These are phyloP conservation scores for Argya squamiceps DNA, from an alignment of 2,797 vertebrate species.

Conservation along the genomic window DNA sequence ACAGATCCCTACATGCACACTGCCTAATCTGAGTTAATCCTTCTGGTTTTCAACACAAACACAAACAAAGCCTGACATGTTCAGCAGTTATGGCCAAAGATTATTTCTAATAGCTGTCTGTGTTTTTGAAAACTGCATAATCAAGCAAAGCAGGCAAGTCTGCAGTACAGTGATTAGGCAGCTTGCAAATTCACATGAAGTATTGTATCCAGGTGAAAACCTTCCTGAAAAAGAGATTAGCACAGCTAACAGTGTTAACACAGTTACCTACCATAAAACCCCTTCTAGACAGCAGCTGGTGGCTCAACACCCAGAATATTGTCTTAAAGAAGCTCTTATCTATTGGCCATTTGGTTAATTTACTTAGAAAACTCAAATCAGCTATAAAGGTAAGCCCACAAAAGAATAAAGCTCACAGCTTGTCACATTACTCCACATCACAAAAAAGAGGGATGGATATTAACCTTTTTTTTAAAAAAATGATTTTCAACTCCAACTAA, in stretches of 20 bases:
- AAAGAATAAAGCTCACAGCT: background rate
- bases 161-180: background rate
- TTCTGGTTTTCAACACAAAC: background rate
- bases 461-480: background rate
- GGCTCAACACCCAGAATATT: background rate
- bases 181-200: background rate
- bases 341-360: background rate
- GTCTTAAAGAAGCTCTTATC: background rate
- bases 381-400: background rate
- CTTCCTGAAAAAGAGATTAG: background rate
- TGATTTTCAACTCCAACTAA: background rate
- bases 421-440: background rate
- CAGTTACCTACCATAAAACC: background rate
- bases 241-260: background rate
- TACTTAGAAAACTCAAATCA: background rate
- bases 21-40: background rate
- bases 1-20: background rate
- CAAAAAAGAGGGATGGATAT: background rate
- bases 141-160: background rate
- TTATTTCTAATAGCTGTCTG: background rate
- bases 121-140: background rate
- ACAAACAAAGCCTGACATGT: background rate
- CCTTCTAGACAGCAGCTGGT: background rate
- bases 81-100: background rate
- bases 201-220: background rate